Conservation (phyloP, 2,888 invertebrate genomes). For the Athripsodes cinereus region DNA sequence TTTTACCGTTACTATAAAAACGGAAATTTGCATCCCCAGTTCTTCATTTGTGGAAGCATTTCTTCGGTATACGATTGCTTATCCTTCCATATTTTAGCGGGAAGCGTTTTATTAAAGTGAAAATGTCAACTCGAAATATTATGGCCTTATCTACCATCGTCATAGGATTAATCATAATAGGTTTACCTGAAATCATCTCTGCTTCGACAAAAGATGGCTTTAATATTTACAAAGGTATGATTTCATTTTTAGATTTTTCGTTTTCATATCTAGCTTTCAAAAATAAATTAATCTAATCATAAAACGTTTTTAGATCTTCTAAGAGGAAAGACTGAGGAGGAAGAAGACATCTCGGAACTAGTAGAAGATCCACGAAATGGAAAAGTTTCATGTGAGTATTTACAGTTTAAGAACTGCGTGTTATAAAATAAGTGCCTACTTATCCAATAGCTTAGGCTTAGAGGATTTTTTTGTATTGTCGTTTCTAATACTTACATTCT, state of each 20-base stretch:
- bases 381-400: slow-evolving; percentile 22
- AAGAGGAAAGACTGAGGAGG: slow-evolving; percentile 18
- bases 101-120: not conserved
- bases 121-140: not conserved
- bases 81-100: too few relatives aligned
- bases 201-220: slow-evolving; percentile 23
- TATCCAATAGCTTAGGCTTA: too few relatives aligned
- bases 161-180: slow-evolving; percentile 9
- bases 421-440: too few relatives aligned
- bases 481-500: too few relatives aligned
- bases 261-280: not conserved
- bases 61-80: too few relatives aligned
- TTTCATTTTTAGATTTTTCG: not conserved
- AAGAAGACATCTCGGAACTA: slow-evolving; percentile 18
- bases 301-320: slow-evolving; percentile 12
- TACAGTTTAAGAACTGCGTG: not conserved
- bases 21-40: too few relatives aligned
- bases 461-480: not conserved
- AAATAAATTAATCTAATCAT: too few relatives aligned
- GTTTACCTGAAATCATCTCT: slow-evolving; percentile 8
- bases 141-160: slow-evolving; percentile 9
- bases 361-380: slow-evolving; percentile 17
- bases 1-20: too few relatives aligned
- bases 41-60: too few relatives aligned
- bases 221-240: slow-evolving; percentile 23